Evolutionary conservation across 2,797 vertebrate species (phyloP).

Genomic region (Leptoclinus maculatus): DNA sequence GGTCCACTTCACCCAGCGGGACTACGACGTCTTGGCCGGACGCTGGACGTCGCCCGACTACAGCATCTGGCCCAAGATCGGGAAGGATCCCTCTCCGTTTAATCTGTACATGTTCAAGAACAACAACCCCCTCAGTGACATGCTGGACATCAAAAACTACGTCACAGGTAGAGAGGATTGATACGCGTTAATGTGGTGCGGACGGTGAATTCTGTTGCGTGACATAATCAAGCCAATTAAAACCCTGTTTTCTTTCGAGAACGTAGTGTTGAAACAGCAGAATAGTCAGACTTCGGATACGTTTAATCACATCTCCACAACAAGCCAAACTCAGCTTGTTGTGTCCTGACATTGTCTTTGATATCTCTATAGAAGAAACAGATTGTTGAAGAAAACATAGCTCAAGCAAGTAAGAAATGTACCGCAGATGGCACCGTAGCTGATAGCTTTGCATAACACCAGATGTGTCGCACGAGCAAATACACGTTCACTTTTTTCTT

Average conservation of each 20-base stretch:
- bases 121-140: slow-evolving; percentile 98
- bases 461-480: slow-evolving; percentile 30
- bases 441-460: slow-evolving; percentile 26
- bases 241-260: background rate
- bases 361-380: slow-evolving; percentile 18
- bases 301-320: background rate
- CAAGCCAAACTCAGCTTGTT: background rate
- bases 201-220: background rate
- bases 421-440: slow-evolving; percentile 26
- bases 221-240: background rate
- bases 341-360: slow-evolving; percentile 12
- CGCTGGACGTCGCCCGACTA: slow-evolving; percentile 99
- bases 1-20: slow-evolving; percentile 97
- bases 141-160: slow-evolving; percentile 97
- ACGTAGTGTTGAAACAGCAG: background rate
- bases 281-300: background rate
- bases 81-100: slow-evolving; percentile 94
- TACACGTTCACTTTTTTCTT: slow-evolving; percentile 27
- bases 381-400: slow-evolving; percentile 15
- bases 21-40: slow-evolving; percentile 97
- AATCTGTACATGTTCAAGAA: slow-evolving; percentile 99
- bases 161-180: slow-evolving; percentile 90
- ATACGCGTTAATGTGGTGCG: background rate
- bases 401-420: slow-evolving; percentile 15
- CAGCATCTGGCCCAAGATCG: slow-evolving; percentile 96